Evolutionary conservation across 2,888 invertebrate genomes (phyloP).

Genomic region (Drosophila subsilvestris): DNA sequence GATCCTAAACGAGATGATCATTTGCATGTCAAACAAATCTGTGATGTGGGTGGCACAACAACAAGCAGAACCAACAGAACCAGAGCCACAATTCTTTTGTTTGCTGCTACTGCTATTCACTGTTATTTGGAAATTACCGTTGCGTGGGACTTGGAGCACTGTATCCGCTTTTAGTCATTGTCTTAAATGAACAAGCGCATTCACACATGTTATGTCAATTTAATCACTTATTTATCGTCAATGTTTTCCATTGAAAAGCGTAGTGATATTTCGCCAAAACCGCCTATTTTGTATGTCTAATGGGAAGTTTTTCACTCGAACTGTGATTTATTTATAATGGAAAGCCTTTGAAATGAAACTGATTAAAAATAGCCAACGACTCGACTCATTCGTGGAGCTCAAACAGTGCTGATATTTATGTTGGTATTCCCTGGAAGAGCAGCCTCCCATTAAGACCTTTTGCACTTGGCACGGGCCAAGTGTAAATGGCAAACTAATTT

Average conservation of each 20-base stretch:
- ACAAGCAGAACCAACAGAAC: not conserved
- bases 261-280: constrained; percentile 31
- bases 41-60: constrained; percentile 40
- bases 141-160: constrained; percentile 33
- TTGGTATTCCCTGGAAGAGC: constrained; percentile 26
- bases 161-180: constrained; percentile 9
- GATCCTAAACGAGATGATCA: constrained; percentile 38
- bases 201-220: constrained; percentile 19
- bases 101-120: constrained; percentile 30
- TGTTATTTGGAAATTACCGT: constrained; percentile 30
- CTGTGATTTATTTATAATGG: constrained; percentile 47
- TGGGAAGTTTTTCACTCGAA: constrained; percentile 35
- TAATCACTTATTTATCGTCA: not conserved
- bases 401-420: constrained; percentile 24
- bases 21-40: constrained; percentile 64
- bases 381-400: constrained; percentile 2
- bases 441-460: constrained; percentile 11
- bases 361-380: constrained; percentile 36
- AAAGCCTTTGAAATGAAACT: constrained; percentile 44
- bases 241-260: constrained; percentile 38
- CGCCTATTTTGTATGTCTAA: constrained; percentile 1
- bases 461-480: constrained; percentile 19
- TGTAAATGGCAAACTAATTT: constrained; percentile 54
- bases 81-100: constrained; percentile 11
- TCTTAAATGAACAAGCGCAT: not conserved